These are phyloP conservation scores for Pantherophis guttatus DNA, from an alignment of 2,113 vertebrate genomes.

Conservation along the genomic window DNA sequence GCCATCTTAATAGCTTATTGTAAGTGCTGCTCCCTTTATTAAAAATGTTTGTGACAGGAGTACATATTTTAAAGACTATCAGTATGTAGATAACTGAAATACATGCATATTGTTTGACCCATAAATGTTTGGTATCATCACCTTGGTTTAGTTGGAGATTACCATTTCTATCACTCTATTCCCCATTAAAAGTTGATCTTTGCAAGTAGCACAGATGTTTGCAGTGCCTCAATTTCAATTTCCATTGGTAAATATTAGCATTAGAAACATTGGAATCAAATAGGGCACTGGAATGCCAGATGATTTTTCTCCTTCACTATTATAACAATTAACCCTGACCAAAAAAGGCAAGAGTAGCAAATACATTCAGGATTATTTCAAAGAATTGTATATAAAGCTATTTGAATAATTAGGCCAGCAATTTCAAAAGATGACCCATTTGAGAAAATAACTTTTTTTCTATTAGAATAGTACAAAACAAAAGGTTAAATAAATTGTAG, in stretches of 20 bases:
- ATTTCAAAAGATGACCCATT: slow-evolving; percentile 30
- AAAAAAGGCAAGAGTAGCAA: slow-evolving; percentile 29
- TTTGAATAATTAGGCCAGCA: slow-evolving; percentile 2
- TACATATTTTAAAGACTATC: background rate
- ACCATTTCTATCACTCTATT: slow-evolving; percentile 21
- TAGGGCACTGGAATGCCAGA: slow-evolving; percentile 11
- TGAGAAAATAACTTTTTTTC: slow-evolving; percentile 42
- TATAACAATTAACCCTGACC: slow-evolving; percentile 27
- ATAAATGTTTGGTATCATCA: background rate
- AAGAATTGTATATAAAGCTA: slow-evolving; percentile 31
- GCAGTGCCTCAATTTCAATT: slow-evolving; percentile 31
- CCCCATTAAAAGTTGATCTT: slow-evolving; percentile 12
- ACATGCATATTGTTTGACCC: background rate
- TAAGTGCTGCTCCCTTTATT: background rate
- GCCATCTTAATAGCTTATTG: background rate
- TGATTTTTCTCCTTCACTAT: slow-evolving; percentile 29
- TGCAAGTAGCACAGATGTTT: slow-evolving; percentile 23
- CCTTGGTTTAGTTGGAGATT: background rate
- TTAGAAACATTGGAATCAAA: slow-evolving; percentile 19
- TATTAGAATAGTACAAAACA: slow-evolving; percentile 20
- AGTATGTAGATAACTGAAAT: background rate
- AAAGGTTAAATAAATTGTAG: background rate
- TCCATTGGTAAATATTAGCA: slow-evolving; percentile 43
- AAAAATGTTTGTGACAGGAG: background rate
- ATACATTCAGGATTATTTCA: slow-evolving; percentile 36